Evolutionary conservation across 1,140 invertebrate species (phyloP), one percentile per base, ranked within the genome.

Genomic region (Zaprionus tsacasi): DNA sequence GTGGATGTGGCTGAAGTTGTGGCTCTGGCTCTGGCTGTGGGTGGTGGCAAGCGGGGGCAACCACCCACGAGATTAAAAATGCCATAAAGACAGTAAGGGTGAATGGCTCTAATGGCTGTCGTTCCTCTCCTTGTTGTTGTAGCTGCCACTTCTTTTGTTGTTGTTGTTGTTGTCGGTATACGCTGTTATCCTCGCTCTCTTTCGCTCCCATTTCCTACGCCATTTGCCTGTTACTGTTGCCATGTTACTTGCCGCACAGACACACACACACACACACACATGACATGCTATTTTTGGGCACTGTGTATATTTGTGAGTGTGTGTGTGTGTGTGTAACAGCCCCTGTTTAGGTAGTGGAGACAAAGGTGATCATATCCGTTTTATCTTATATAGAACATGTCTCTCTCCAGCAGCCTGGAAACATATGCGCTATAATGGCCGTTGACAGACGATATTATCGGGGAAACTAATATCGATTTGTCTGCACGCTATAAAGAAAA

Each of bases 21-120:
- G 27, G 35, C 10, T 45, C n/a, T 54, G 36, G 21, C 13, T 38
- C 57, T 55, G 54, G 10, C 27, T 71, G 54, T 60, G 38, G 63
- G 65, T 27, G 65, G 40, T 56, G 78, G 63, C 65, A 71, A 65
- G 48, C 68, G 57, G 81, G 61, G 75, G 70, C 72, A 79, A 79
- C 85, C 85, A 89, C 85, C 85, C 86, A 89, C 86, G 79, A 89
- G 85, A 89, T 89, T 89, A 90, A 89, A 89, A 89, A 89, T 89
- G 78, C 86, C 78, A 89, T 89, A 89, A 89, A 89, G 85, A 89
- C 85, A 89, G 85, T 89, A 89, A 89, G 85, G 85, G 85, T 89
- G 85, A 89, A 89, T 89, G 85, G 86, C 76, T 89, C 81, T 89
- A 89, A 89, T 89, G 85, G 86, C 81, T 81, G 86, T 78, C 86